These are phyloP conservation scores for Cosmopolites sordidus DNA, from an alignment of 2,888 invertebrate genomes.

Conservation along the genomic window DNA sequence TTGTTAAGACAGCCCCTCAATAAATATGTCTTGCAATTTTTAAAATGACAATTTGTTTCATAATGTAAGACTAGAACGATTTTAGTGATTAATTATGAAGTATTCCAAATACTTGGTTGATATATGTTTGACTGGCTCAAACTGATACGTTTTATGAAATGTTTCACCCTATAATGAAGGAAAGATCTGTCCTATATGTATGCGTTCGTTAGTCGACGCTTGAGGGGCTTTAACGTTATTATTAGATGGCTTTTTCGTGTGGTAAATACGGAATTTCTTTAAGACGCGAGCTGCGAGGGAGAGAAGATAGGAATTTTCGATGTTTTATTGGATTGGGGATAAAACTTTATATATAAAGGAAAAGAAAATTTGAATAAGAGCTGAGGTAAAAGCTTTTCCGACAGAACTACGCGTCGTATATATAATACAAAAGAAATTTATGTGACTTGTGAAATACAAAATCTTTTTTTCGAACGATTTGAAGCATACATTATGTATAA, in stretches of 20 bases:
- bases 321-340: constrained; percentile 27
- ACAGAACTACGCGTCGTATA: constrained; percentile 5
- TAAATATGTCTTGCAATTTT: too few relatives aligned
- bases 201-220: constrained; percentile 25
- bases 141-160: neutral
- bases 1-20: too few relatives aligned
- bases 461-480: neutral
- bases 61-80: too few relatives aligned
- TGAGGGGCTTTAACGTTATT: constrained; percentile 26
- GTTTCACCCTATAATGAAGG: constrained; percentile 2
- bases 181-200: constrained; percentile 21
- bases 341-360: constrained; percentile 22
- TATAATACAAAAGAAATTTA: neutral
- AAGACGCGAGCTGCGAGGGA: constrained; percentile 16
- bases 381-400: constrained; percentile 16
- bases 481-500: neutral
- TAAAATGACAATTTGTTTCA: too few relatives aligned
- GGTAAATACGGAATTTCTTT: constrained; percentile 27
- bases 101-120: too few relatives aligned
- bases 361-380: constrained; percentile 16
- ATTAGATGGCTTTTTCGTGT: constrained; percentile 28
- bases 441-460: neutral
- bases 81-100: too few relatives aligned
- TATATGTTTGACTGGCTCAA: too few relatives aligned
- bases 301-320: constrained; percentile 23